Base-by-base conservation (phyloP, 2,797 vertebrate genomes). In the Rhodeus uyekii region DNA sequence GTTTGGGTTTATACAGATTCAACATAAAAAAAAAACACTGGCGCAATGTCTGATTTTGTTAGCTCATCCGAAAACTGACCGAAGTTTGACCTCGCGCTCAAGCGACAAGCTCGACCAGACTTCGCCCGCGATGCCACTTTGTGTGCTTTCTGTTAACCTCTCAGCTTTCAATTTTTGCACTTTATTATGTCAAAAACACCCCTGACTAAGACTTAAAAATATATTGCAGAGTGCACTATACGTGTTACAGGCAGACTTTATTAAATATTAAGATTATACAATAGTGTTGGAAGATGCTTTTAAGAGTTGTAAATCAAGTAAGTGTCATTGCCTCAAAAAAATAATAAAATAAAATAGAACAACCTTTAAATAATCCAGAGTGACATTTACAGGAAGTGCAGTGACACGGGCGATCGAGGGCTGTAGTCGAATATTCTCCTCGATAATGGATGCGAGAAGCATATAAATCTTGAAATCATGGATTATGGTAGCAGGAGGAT, bases 341-440 rank as follows among this genome's bases (percentile, higher is more conserved):
- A 83, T 86, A n/a, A n/a, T n/a, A n/a, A n/a, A n/a, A n/a, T n/a
- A n/a, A n/a, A n/a, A n/a, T n/a, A n/a, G n/a, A n/a, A n/a, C n/a
- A n/a, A n/a, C 89, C 44, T 73, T 93, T 83, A 93, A 93, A 46
- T 94, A 92, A 94, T 91, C 80, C 88, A 85, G 88, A 88, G 91
- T 75, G 7, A 88, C 81, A 78, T 78, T 81, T 79, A 79, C 81
- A 39, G 34, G 24, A 86, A 60, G 44, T 27, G 84, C 83, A 82
- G 55, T 24, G 74, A 42, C 42, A 32, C 22, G 83, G 76, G 82
- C 38, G 36, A 29, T 39, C 16, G 38, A 34, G 50, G 84, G 72
- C 87, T 79, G 87, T 82, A 80, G 19, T 55, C 64, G 84, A 32
- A 77, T 24, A 36, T 67, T 48, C 46, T 82, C 63, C 22, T n/a